Base-by-base conservation (phyloP, 2,113 vertebrate genomes). In the Hemibagrus wyckioides region DNA sequence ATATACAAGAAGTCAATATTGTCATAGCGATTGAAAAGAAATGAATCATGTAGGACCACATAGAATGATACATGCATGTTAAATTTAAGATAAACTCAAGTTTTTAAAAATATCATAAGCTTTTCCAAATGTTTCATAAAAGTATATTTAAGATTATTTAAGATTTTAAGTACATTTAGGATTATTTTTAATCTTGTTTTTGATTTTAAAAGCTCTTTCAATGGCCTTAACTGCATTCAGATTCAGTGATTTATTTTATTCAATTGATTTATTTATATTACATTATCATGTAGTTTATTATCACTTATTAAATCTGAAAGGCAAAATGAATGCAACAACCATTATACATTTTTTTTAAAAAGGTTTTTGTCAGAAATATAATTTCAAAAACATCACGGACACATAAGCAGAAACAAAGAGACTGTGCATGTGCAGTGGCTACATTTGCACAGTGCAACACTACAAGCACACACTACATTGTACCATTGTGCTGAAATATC, bases 401-500 rank as follows among this genome's bases (percentile, higher is more conserved):
- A 14, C 48, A 39, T 54, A 73, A 73, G n/a, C 61, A 69, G 41
- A 67, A 69, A 50, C 82, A 50, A 65, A 63, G 30, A 28, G 59
- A 9, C 10, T 25, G 17, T 73, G 28, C 36, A 59, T 75, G 69
- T 59, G 69, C 1, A 41, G 67, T 59, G 79, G 56, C 28, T 81
- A 41, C 14, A 83, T 52, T 69, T 73, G 50, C 52, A 85, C 69
- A 30, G 75, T 79, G 75, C 48, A 19, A 57, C 28, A 28, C n/a
- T 48, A 69, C 61, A 59, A 84, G 65, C 82, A n/a, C 65, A 69
- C 48, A 71, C 41, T 83, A 36, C 57, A 41, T 65, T 82, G 73
- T 75, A 63, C 77, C 25, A 88, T 84, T 83, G 84, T 80, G 77
- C 85, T 88, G 85, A 88, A 86, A 81, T 63, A 67, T 84, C 75